Evolutionary conservation across 2,113 vertebrate genomes (phyloP).

Genomic region (Plestiodon gilberti): DNA sequence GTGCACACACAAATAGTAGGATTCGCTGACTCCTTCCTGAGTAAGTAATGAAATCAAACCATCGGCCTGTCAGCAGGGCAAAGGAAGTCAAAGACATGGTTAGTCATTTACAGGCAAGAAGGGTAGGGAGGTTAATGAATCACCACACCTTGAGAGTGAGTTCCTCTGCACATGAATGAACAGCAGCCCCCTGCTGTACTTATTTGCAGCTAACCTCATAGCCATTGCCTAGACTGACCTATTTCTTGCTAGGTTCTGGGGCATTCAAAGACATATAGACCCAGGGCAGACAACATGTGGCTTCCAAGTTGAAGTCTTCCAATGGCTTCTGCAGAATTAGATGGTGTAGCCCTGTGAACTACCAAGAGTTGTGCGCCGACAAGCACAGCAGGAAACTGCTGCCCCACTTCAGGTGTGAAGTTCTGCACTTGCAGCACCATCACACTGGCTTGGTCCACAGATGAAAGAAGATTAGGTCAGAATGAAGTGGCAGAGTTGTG

Average conservation of each 20-base stretch:
- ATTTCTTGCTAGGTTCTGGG: background rate
- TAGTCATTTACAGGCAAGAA: background rate
- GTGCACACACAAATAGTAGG: background rate
- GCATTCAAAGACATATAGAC: background rate
- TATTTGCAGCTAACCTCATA: background rate
- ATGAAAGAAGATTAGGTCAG: too few relatives aligned
- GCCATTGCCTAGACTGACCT: background rate
- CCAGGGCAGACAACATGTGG: background rate
- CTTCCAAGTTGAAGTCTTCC: background rate
- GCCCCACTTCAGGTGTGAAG: background rate
- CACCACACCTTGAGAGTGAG: background rate
- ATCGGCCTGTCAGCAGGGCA: background rate
- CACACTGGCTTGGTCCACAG: too few relatives aligned
- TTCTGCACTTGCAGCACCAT: background rate
- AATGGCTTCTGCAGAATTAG: background rate
- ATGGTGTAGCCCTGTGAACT: background rate
- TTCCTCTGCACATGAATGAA: background rate
- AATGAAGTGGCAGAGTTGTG: too few relatives aligned
- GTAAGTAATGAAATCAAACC: background rate
- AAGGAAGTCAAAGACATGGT: background rate
- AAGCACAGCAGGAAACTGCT: too few relatives aligned
- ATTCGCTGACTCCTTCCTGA: conserved; percentile 5
- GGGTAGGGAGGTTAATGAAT: background rate
- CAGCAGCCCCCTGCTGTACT: background rate
- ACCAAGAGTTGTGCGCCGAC: too few relatives aligned